Percentiles rank a stretch among this genome's conserved stretches.
Conservation (phyloP, 2,797 vertebrate genomes). For the Pseudochirops corinnae region DNA sequence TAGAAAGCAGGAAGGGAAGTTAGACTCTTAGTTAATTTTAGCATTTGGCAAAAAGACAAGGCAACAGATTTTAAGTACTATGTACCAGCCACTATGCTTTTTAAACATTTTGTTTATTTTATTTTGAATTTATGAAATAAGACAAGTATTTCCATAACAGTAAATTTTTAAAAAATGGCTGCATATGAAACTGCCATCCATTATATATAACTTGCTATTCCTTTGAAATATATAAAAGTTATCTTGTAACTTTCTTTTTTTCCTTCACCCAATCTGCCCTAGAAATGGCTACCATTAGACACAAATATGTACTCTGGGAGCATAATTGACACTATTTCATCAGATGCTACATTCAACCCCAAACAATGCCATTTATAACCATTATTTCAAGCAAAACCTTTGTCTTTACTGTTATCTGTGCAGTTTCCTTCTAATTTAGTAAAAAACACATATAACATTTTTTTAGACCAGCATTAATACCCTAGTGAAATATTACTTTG, state of each 20-base stretch:
- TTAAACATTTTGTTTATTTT: background rate
- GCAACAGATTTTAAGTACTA: background rate
- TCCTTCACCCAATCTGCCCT: background rate
- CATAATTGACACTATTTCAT: background rate
- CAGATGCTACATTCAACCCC: background rate
- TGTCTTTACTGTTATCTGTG: background rate
- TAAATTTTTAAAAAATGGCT: background rate
- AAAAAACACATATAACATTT: background rate
- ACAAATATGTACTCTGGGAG: background rate
- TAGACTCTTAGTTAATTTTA: background rate
- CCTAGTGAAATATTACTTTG: background rate
- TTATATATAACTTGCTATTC: background rate
- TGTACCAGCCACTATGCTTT: background rate
- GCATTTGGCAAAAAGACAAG: background rate
- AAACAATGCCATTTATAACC: background rate
- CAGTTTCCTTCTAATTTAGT: constrained; percentile 20
- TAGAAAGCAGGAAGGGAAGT: background rate
- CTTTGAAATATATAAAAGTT: background rate
- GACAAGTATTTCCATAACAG: background rate
- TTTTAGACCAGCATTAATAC: background rate
- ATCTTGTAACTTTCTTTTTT: background rate
- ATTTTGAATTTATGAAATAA: background rate
- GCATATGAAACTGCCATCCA: background rate
- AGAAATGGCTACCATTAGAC: background rate
- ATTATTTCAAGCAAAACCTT: background rate